phyloP scores from a whole-genome alignment of 2,113 vertebrate species.

The Brachypteracias leptosomus region DNA sequence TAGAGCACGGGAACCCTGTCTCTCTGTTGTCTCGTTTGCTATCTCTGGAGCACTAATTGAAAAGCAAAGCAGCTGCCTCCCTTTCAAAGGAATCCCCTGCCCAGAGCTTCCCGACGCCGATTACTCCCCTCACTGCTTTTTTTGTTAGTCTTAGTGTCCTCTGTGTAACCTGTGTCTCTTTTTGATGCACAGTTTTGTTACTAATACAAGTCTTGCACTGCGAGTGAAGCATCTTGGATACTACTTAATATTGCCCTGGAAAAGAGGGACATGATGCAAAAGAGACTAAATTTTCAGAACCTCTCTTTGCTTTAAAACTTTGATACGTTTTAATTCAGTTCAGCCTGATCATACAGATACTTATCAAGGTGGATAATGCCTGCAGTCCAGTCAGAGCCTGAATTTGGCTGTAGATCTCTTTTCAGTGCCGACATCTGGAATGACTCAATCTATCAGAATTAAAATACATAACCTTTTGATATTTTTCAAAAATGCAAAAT shows the following conservation, averaged over 20 bases:
- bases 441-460: neutral
- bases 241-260: neutral
- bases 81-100: too few relatives aligned
- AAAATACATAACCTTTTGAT: neutral
- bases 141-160: conserved; percentile 49
- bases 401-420: neutral
- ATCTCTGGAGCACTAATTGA: conserved; percentile 76
- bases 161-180: conserved; percentile 31
- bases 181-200: conserved; percentile 58
- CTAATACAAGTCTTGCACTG: conserved; percentile 67
- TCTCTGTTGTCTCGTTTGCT: conserved; percentile 54
- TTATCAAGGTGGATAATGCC: neutral
- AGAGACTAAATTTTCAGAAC: neutral
- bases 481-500: neutral
- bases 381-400: neutral
- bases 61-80: conserved; percentile 66
- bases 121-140: conserved; percentile 70
- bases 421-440: neutral
- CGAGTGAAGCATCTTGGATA: conserved; percentile 65
- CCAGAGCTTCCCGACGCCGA: conserved; percentile 52
- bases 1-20: conserved; percentile 70
- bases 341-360: neutral
- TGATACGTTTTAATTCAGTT: neutral
- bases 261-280: neutral
- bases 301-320: neutral